Percentiles rank a stretch among this genome's conserved stretches.
Evolutionary conservation across 1,140 invertebrate species (phyloP).

Genomic region (Papilio dardanus): DNA sequence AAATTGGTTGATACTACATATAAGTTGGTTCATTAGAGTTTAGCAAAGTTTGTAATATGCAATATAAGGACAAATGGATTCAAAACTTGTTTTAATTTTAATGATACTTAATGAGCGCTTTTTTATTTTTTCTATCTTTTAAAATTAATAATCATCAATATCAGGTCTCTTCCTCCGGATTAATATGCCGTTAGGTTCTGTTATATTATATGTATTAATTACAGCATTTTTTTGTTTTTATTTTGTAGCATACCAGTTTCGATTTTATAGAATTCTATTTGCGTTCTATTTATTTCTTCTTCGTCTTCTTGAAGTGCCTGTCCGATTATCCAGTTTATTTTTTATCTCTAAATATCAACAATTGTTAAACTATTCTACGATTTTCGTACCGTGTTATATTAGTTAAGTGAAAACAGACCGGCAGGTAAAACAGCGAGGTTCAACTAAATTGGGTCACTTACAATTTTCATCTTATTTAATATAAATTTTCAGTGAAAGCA

Average conservation of each 20-base stretch:
- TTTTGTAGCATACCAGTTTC: too few species aligned
- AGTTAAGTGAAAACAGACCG: constrained; percentile 31
- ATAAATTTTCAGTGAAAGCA: constrained; percentile 35
- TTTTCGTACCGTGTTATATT: constrained; percentile 32
- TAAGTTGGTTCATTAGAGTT: constrained; percentile 23
- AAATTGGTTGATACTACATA: constrained; percentile 37
- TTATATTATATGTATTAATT: too few species aligned
- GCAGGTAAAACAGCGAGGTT: constrained; percentile 18
- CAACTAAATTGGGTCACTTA: constrained; percentile 35
- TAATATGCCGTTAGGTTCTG: too few species aligned
- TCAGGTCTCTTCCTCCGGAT: too few species aligned
- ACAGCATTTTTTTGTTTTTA: too few species aligned
- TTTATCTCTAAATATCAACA: too few species aligned
- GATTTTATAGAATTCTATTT: too few species aligned
- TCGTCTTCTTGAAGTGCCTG: too few species aligned
- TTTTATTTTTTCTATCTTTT: not conserved
- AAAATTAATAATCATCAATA: constrained; percentile 3
- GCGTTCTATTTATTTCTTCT: too few species aligned
- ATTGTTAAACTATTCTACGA: not conserved
- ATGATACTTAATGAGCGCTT: not conserved
- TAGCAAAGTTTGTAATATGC: not conserved
- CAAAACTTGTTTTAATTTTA: not conserved
- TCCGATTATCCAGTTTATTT: too few species aligned
- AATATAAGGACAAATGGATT: not conserved
- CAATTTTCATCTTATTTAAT: constrained; percentile 37